phyloP scores from a whole-genome alignment of 1,140 invertebrate species.

The Bombyx mori region DNA sequence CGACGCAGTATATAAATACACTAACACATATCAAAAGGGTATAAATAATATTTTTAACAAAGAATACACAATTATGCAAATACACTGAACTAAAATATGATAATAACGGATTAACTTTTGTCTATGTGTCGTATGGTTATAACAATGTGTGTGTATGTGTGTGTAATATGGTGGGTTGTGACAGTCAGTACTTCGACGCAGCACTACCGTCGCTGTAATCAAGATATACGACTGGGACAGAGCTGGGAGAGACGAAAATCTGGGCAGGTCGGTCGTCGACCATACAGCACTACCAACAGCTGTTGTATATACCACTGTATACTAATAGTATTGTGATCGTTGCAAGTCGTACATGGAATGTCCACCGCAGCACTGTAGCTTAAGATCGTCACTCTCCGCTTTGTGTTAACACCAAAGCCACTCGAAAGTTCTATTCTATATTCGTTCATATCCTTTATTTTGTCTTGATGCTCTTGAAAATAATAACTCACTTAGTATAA shows the following conservation, averaged over 20 bases:
- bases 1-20: too few relatives aligned
- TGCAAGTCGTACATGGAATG: too few relatives aligned
- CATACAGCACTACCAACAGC: neutral
- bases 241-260: constrained; percentile 81
- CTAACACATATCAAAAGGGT: too few relatives aligned
- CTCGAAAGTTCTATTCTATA: too few relatives aligned
- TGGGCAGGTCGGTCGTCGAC: constrained; percentile 79
- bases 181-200: constrained; percentile 57
- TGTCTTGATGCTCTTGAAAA: too few relatives aligned
- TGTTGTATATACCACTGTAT: neutral
- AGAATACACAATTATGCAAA: constrained; percentile 1
- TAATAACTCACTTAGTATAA: too few relatives aligned
- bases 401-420: too few relatives aligned
- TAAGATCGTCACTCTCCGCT: too few relatives aligned
- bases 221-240: constrained; percentile 84
- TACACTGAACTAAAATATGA: constrained; percentile 3
- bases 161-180: constrained; percentile 45
- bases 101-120: neutral
- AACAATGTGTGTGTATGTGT: constrained; percentile 19
- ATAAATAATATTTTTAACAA: too few relatives aligned
- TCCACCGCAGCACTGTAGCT: too few relatives aligned
- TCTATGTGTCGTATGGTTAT: neutral
- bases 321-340: constrained; percentile 1
- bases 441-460: too few relatives aligned
- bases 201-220: constrained; percentile 30